Base-by-base conservation (phyloP, 2,888 invertebrate genomes). In the Meiosimyza decipiens region DNA sequence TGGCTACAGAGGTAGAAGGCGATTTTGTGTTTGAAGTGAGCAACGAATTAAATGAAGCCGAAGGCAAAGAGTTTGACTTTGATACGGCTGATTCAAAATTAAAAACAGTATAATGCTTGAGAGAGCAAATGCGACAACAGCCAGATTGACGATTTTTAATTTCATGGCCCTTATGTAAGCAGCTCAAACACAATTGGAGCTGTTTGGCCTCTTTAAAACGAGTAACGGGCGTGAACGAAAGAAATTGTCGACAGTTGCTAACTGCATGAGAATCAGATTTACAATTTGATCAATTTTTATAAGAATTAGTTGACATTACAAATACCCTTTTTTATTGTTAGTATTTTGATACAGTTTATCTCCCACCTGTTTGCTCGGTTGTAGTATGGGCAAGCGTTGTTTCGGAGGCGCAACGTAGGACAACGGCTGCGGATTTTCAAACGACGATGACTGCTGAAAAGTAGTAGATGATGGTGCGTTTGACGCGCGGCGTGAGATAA, bases 281-380 rank as follows among this genome's bases (percentile, higher is more conserved):
- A 51, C 73, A 73, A 50, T 68, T 66, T 11, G 66, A n/a, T 33
- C 74, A 75, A 51, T 7, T 12, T 54, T 72, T 72, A 40, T 62
- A 18, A 18, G 40, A 16, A 55, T 68, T 72, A 62, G 71, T 67
- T 5, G 71, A 63, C 16, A 66, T 60, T 11, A 71, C 63, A 54
- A 57, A 28, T 28, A 28, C 28, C 28, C 28, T 70, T 51, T 57
- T 15, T 18, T 50, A 22, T 69, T 49, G 28, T 64, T 62, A 60
- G 6, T 51, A 49, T 50, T 33, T 51, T 64, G 22, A 22, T 22
- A 22, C 22, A 2, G 2, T 22, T 22, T 22, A 22, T 22, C 22
- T 22, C 22, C 22, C 22, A 2, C 22, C 22, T 22, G 22, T 22
- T 22, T 22, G 22, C 22, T 22, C 22, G 22, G 22, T 9, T n/a